Percentiles rank a stretch among this genome's conserved stretches.
Evolutionary conservation across 1,140 invertebrate species (phyloP).

Genomic region (Araneus ventricosus): DNA sequence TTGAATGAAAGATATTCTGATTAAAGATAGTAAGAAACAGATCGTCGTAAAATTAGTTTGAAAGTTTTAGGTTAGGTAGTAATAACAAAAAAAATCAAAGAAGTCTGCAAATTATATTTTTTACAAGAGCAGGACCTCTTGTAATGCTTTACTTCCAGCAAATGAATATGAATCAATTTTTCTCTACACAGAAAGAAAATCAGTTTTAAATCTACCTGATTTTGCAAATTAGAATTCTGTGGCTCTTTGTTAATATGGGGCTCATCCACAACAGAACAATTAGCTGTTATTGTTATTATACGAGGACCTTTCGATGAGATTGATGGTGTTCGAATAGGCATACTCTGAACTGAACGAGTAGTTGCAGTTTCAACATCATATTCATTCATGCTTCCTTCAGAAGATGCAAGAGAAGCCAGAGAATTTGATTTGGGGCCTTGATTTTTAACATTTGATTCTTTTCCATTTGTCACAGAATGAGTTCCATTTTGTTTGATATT

Average conservation of each 20-base stretch:
- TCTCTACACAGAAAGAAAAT: neutral
- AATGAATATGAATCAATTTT: neutral
- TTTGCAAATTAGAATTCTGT: conserved; percentile 23
- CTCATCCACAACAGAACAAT: conserved; percentile 66
- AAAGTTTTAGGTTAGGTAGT: too few species aligned
- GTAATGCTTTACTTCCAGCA: neutral
- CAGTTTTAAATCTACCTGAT: conserved; percentile 19
- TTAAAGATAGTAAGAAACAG: too few species aligned
- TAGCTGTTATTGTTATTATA: conserved; percentile 66
- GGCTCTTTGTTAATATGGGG: neutral
- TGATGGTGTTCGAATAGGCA: neutral
- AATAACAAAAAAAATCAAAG: too few species aligned
- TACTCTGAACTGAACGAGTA: conserved; percentile 29
- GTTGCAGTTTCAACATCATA: conserved; percentile 74
- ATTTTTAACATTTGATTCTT: neutral
- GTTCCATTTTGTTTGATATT: neutral
- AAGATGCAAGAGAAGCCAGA: conserved; percentile 59
- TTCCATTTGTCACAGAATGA: neutral
- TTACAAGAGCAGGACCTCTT: neutral
- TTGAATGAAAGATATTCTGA: too few species aligned
- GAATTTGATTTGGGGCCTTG: conserved; percentile 28
- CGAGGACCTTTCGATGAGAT: conserved; percentile 43
- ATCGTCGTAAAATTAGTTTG: too few species aligned
- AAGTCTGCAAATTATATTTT: neutral
- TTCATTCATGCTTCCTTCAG: conserved; percentile 74